Percentiles rank a stretch among this genome's conserved stretches.
Conservation (phyloP, 2,888 invertebrate genomes). For the Andrena hattorfiana region DNA sequence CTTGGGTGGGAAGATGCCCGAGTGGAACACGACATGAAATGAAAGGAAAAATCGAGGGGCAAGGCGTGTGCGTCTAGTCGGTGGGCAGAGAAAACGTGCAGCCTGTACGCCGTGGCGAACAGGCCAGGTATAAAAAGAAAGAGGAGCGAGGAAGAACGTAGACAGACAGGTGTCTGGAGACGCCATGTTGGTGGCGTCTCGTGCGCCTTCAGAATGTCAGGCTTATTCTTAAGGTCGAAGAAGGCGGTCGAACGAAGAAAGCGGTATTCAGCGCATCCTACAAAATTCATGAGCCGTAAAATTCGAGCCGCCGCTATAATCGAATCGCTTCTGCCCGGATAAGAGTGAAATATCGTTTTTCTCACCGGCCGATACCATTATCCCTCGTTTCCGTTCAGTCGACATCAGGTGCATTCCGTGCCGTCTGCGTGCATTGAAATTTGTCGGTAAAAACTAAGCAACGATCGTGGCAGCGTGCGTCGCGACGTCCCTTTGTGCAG, state of each 20-base stretch:
- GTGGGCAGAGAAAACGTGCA: background rate
- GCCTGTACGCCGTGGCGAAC: background rate
- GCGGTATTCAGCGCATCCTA: conserved; percentile 55
- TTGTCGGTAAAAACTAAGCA: background rate
- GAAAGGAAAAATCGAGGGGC: conserved; percentile 44
- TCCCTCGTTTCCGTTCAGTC: background rate
- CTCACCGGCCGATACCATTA: background rate
- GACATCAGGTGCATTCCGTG: background rate
- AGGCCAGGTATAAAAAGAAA: conserved; percentile 4
- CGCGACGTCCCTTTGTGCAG: background rate
- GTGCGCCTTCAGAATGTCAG: conserved; percentile 47
- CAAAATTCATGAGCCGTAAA: conserved; percentile 65
- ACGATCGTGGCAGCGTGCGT: background rate
- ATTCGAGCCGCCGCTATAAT: conserved; percentile 50
- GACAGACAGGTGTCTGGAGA: conserved; percentile 56
- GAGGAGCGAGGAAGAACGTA: conserved; percentile 27
- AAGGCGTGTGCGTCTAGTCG: background rate
- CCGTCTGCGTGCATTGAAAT: background rate
- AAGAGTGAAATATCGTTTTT: conserved; percentile 29
- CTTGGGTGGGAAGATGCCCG: background rate
- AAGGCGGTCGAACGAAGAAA: conserved; percentile 38
- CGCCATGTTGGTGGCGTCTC: conserved; percentile 43
- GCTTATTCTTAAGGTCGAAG: conserved; percentile 45
- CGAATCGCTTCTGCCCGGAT: conserved; percentile 23
- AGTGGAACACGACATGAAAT: background rate